Evolutionary conservation across 2,797 vertebrate genomes (phyloP).

Genomic region (Catamblyrhynchus diadema): DNA sequence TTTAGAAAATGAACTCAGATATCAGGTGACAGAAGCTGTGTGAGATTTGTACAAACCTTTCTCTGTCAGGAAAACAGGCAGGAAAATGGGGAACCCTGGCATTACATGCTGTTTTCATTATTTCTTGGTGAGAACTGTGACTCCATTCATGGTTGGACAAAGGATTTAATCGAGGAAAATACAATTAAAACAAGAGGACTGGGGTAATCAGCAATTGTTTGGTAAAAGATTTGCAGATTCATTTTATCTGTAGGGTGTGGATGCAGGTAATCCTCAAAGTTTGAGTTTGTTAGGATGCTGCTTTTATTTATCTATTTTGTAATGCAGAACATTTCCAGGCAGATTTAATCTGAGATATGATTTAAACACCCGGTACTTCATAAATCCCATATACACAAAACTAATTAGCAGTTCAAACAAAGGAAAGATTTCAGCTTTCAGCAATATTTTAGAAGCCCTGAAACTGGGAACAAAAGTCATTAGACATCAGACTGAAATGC

Average conservation of each 20-base stretch:
- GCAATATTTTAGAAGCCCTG: neutral
- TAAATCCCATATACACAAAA: constrained; percentile 5
- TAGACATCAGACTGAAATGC: neutral
- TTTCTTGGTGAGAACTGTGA: neutral
- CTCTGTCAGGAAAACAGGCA: neutral
- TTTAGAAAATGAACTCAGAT: constrained; percentile 22
- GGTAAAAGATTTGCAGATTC: neutral
- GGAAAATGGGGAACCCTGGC: neutral
- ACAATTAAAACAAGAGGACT: neutral
- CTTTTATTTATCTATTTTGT: neutral
- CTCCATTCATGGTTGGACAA: neutral
- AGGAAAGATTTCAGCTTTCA: constrained; percentile 19
- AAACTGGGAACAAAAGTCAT: neutral
- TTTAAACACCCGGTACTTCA: neutral
- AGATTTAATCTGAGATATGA: neutral
- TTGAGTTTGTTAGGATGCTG: neutral
- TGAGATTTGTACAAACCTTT: neutral
- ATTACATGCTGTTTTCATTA: neutral
- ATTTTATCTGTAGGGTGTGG: neutral
- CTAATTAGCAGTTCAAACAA: constrained; percentile 10
- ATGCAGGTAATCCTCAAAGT: neutral
- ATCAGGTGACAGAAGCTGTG: constrained; percentile 13
- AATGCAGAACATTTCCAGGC: neutral
- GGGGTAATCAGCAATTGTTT: neutral
- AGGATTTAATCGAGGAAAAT: constrained; percentile 8